Base-by-base conservation (phyloP, 2,888 invertebrate species). In the Lacanobia wlatinum region DNA sequence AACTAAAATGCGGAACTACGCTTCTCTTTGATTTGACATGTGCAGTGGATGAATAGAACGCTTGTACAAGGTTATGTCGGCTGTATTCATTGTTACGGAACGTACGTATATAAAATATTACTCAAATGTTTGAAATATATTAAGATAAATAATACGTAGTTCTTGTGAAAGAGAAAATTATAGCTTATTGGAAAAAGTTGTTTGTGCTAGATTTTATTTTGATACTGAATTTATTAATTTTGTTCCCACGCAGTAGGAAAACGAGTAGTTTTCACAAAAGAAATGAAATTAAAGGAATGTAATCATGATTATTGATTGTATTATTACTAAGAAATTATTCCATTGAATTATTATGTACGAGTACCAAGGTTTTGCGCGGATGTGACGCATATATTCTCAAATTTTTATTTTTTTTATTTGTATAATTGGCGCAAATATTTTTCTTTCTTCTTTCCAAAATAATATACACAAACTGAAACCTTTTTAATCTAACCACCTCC, bases 1-100 rank as follows among this genome's bases (percentile, higher is more conserved):
- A 71, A 67, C 63, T 56, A 66, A 55, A 53, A 64, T 58, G 52
- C 34, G n/a, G 55, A 62, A 52, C 12, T 60, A 28, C 21, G 60
- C 12, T 46, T 28, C 28, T 43, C 28, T 55, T 43, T n/a, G 40
- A 48, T 59, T 59, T 34, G 50, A 46, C 76, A 81, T 43, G 60
- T 63, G 63, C n/a, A 8, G 1, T 50, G 56, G 18, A 40, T 65
- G 56, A 73, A 64, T 50, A 14, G 21, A 14, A 48, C 21, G 34
- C 16, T 50, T 46, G 12, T 50, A 38, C 48, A 61, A 59, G 12
- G 53, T 78, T 56, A 9, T 38, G 34, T 50, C 16, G 40, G 58
- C 12, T 34, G 43, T n/a, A 55, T 28, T 28, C 28, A 55, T 34
- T 34, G 3, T 28, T n/a, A 38, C 14, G 6, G 14, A 52, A 21